Percentiles rank a stretch among this genome's conserved stretches.
phyloP scores from a whole-genome alignment of 2,797 vertebrate species.

The Odontamblyopus lacepedii region DNA sequence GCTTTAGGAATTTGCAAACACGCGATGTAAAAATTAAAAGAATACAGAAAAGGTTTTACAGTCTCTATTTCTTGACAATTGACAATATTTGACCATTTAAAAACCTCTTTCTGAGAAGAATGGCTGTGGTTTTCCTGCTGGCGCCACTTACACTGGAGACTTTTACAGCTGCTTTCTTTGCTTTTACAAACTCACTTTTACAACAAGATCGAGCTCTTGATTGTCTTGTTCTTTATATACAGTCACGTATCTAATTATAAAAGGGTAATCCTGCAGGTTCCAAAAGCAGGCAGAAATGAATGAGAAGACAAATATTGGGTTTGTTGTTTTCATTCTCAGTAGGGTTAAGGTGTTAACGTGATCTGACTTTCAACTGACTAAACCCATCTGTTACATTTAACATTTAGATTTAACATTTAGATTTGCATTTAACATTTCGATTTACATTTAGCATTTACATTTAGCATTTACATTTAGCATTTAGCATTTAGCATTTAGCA shows the following conservation, averaged over 20 bases:
- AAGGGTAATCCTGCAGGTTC: background rate
- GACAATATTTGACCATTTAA: background rate
- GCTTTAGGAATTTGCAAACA: background rate
- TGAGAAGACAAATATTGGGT: background rate
- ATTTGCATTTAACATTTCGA: too few relatives aligned
- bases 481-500: too few relatives aligned
- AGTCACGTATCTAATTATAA: background rate
- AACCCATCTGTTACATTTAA: background rate
- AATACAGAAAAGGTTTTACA: background rate
- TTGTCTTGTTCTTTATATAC: background rate
- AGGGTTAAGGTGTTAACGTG: background rate
- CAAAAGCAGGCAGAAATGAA: background rate
- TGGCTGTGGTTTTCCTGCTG: constrained; percentile 24
- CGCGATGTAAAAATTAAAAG: background rate
- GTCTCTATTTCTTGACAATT: background rate
- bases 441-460: too few relatives aligned
- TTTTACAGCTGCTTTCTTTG: background rate
- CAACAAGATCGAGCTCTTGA: background rate
- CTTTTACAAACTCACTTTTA: background rate
- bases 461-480: too few relatives aligned
- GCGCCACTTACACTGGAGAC: constrained; percentile 10
- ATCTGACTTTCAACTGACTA: background rate
- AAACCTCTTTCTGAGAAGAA: constrained; percentile 15
- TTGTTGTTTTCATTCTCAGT: constrained; percentile 10
- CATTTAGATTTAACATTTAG: too few relatives aligned